A percentile compares a stretch with the other conserved stretches of the same genome.
phyloP scores from a whole-genome alignment of 2,113 vertebrate species.

The Hymenochirus boettgeri region DNA sequence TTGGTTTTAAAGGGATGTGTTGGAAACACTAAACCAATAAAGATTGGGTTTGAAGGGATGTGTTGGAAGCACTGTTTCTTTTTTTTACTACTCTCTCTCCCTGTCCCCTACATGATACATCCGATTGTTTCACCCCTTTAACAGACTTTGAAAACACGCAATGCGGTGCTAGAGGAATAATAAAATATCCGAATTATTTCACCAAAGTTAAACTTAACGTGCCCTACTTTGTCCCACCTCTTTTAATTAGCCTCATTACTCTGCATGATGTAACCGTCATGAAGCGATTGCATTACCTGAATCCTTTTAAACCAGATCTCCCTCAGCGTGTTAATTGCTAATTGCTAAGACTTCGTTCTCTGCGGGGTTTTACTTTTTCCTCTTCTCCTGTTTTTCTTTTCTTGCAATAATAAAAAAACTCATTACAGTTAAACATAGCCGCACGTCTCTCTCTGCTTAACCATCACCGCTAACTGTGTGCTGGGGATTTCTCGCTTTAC shows the following conservation, averaged over 20 bases:
- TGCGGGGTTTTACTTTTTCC: not conserved
- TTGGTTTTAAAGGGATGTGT: too few species aligned
- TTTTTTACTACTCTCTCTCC: too few species aligned
- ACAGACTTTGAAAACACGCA: too few species aligned
- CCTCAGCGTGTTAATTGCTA: constrained; percentile 35
- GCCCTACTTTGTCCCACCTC: constrained; percentile 24
- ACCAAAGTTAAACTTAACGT: not conserved
- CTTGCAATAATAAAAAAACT: constrained; percentile 21
- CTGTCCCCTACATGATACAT: too few species aligned
- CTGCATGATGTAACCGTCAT: constrained; percentile 20
- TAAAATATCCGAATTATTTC: not conserved
- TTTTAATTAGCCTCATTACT: constrained; percentile 19
- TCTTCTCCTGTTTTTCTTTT: constrained; percentile 20
- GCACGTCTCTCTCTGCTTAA: not conserved
- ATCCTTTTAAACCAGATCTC: constrained; percentile 7
- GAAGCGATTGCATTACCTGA: constrained; percentile 12
- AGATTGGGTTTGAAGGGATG: too few species aligned
- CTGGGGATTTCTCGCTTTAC: not conserved
- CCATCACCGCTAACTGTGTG: not conserved
- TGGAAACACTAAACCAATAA: too few species aligned
- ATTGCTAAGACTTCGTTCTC: constrained; percentile 25
- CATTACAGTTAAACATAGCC: constrained; percentile 34
- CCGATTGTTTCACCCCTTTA: too few species aligned
- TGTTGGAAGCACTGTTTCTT: too few species aligned
- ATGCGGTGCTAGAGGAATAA: too few species aligned